phyloP scores from a whole-genome alignment of 2,113 vertebrate species.

The crab-eating macaque (Macaca fascicularis) region DNA sequence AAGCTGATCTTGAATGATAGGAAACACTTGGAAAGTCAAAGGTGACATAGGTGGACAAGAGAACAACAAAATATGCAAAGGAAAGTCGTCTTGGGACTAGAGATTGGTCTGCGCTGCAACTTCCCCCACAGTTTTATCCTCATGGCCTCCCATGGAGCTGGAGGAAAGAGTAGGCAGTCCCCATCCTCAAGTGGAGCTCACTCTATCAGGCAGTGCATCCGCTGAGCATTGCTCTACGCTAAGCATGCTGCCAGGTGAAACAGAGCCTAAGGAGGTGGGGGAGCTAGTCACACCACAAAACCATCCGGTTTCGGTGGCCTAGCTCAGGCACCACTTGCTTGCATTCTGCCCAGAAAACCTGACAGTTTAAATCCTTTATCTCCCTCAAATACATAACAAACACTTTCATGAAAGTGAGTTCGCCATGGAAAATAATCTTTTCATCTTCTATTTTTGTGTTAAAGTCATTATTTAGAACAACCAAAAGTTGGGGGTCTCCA shows the following conservation, averaged over 20 bases:
- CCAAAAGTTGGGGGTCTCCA: not conserved
- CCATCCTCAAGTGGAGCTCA: accelerated
- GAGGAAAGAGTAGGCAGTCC: not conserved
- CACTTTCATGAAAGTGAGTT: not conserved
- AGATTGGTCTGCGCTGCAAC: not conserved
- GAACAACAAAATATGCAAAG: not conserved
- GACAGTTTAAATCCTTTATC: not conserved
- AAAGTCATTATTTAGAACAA: not conserved
- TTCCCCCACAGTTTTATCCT: not conserved
- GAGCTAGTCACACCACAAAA: not conserved
- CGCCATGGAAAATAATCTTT: not conserved
- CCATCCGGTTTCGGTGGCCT: too few species aligned
- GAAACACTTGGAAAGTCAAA: not conserved
- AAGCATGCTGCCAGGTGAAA: not conserved
- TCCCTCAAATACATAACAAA: not conserved
- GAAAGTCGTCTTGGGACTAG: not conserved
- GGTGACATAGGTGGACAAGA: not conserved
- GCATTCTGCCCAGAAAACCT: not conserved
- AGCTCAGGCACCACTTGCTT: not conserved
- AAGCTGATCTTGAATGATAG: not conserved
- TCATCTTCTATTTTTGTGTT: not conserved
- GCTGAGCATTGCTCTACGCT: accelerated
- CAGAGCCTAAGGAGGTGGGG: not conserved
- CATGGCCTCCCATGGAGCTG: not conserved
- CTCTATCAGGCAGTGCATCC: not conserved